Evolutionary conservation across 2,797 vertebrate genomes (phyloP).

Genomic region (Silurus lanzhouensis): DNA sequence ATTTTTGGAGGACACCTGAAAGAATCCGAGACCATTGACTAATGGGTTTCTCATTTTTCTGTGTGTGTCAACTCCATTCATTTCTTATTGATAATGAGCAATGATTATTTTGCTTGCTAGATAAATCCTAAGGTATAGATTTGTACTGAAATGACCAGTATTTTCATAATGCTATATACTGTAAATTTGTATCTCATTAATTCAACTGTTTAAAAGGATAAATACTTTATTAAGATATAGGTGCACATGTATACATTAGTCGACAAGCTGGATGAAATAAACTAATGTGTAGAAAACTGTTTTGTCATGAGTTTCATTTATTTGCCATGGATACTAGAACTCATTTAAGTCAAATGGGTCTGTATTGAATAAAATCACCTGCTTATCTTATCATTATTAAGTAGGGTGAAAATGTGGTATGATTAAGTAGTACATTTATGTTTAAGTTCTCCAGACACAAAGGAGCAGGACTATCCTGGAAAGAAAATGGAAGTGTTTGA

Average conservation of each 20-base stretch:
- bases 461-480: not conserved
- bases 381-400: not conserved
- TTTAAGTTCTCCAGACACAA: not conserved
- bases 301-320: not conserved
- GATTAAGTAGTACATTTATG: not conserved
- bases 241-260: conserved; percentile 69
- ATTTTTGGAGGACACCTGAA: conserved; percentile 57
- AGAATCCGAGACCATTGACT: conserved; percentile 58
- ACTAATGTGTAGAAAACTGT: conserved; percentile 71
- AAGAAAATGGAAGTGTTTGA: conserved; percentile 2
- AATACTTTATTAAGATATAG: conserved; percentile 67
- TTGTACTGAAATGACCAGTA: conserved; percentile 83
- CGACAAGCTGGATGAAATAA: conserved; percentile 75
- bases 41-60: conserved; percentile 55
- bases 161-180: conserved; percentile 77
- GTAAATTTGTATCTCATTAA: conserved; percentile 76
- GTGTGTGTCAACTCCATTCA: conserved; percentile 49
- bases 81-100: conserved; percentile 64
- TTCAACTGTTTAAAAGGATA: conserved; percentile 70
- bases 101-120: conserved; percentile 68
- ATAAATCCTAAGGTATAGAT: conserved; percentile 79
- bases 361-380: not conserved
- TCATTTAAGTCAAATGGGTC: not conserved
- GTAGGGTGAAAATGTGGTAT: not conserved
- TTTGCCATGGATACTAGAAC: not conserved